Evolutionary conservation across 2,113 vertebrate species (phyloP), one percentile per base, ranked within the genome.

Genomic region (Oryzias melastigma): DNA sequence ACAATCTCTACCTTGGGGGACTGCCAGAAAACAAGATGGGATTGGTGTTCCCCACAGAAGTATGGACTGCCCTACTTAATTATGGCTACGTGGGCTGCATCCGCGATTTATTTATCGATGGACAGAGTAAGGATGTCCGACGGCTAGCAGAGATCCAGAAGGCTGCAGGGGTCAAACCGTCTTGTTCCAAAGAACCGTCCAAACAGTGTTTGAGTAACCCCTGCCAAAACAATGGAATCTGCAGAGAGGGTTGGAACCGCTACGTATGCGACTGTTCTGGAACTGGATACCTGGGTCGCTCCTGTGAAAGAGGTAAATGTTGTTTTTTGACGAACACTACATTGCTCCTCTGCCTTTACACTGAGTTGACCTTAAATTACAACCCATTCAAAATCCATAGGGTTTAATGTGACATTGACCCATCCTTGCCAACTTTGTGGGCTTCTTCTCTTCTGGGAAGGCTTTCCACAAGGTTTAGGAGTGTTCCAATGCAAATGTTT

Each of bases 11-110:
- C 80, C 91, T 99, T 17, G 97, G 97, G 52, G 97, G 97, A 44
- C 89, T 99, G 65, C 97, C 96, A 8, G 97, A 98, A 87, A 98
- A 98, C 66, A 95, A 95, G 86, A 92, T 94, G 51, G 96, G 95
- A 48, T 87, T 98, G 3, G 85, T 98, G 56, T 98, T 97, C 80
- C 96, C 97, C 73, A 99, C 97, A 0, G 97, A 98, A 80, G 96
- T 98, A 82, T 98, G 97, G 97, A 99, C 96, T 25, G 96, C 97
- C 1, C 91, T 98, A 72, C 95, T 99, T 59, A 98, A 98, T 91
- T 98, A 97, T 0, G 97, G 97, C 80, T 99, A 98, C 0, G 97
- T 99, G n/a, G 97, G 97, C 86, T 99, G 97, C 90, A 95, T 99
- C 75, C 90, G 97, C 75, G 97, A 99, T 85, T 91, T 99, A 50